These are phyloP conservation scores for Polymixis flavicincta DNA, from an alignment of 2,888 invertebrate species.

Conservation along the genomic window DNA sequence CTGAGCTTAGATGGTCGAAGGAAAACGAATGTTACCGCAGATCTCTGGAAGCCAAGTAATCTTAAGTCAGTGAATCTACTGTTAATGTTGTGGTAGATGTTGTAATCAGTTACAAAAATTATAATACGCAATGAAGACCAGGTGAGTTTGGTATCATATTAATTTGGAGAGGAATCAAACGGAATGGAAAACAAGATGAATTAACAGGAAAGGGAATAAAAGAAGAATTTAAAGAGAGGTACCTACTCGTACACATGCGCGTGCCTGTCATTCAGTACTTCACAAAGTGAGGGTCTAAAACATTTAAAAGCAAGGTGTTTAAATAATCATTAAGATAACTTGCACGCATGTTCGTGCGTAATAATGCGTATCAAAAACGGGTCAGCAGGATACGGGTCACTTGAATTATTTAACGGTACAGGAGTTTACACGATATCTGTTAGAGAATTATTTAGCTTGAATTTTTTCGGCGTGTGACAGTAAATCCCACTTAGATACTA, in stretches of 20 bases:
- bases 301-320: slow-evolving; percentile 10
- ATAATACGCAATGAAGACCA: neutral
- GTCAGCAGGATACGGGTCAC: slow-evolving; percentile 13
- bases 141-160: neutral
- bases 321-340: slow-evolving; percentile 22
- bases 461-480: neutral
- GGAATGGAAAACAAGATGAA: neutral
- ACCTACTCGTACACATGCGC: too few species aligned
- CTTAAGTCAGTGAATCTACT: neutral
- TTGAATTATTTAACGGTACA: slow-evolving; percentile 10
- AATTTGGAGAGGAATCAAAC: neutral
- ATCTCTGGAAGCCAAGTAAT: neutral
- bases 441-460: neutral
- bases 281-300: neutral
- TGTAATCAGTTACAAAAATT: neutral
- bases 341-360: slow-evolving; percentile 11
- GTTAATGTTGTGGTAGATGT: neutral
- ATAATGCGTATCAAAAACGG: neutral
- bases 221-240: neutral
- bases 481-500: neutral
- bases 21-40: neutral
- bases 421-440: neutral
- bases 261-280: neutral
- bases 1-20: neutral
- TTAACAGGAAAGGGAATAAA: too few species aligned